A percentile compares a stretch with the other conserved stretches of the same genome.
Conservation (phyloP, 1,140 invertebrate species). For the Diachasma alloeum region DNA sequence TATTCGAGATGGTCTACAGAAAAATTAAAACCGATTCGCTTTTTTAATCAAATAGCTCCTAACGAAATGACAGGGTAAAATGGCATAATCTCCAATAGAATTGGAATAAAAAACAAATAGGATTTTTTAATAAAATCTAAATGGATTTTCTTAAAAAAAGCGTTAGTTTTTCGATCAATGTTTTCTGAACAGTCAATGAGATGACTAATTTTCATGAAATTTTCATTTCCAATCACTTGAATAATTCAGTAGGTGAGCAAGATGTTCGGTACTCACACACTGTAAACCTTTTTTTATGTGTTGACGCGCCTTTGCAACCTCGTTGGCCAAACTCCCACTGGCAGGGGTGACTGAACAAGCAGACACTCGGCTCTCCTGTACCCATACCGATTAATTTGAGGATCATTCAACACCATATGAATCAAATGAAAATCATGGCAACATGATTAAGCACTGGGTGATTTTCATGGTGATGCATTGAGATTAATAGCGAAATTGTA, state of each 20-base stretch:
- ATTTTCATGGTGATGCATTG: no score
- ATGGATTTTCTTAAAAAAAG: no score
- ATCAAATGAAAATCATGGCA: not conserved
- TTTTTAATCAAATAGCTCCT: no score
- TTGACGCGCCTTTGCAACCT: constrained; percentile 68
- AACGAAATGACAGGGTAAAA: no score
- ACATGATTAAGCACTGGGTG: not conserved
- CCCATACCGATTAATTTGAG: constrained; percentile 43
- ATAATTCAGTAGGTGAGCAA: constrained; percentile 36
- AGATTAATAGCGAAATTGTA: not conserved
- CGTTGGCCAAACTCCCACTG: constrained; percentile 64
- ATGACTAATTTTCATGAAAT: not conserved
- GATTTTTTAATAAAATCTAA: no score
- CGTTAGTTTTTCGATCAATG: no score
- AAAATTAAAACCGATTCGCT: no score
- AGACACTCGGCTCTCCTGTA: constrained; percentile 53
- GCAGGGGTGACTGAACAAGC: constrained; percentile 49
- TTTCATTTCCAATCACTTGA: not conserved
- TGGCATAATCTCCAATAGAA: no score
- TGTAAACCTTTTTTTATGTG: constrained; percentile 69
- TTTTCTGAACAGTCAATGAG: no score
- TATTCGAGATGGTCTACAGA: no score
- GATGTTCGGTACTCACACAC: constrained; percentile 65
- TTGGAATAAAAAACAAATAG: no score
- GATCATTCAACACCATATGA: not conserved